Base-by-base conservation (phyloP, 1,140 invertebrate genomes). In the Dolichoris vasculosae region DNA sequence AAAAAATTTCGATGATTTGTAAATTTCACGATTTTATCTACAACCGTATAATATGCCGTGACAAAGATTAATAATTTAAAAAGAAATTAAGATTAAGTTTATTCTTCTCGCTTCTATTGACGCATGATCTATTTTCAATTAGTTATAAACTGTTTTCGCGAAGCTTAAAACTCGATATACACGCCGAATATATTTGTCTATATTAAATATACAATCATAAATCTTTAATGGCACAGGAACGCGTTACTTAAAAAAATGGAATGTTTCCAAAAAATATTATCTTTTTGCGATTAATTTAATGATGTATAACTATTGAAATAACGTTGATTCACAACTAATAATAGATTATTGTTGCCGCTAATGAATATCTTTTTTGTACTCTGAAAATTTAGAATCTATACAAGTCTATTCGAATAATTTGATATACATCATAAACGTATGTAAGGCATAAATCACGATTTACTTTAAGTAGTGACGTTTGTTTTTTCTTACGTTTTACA, bases 241-340 rank as follows among this genome's bases (percentile, higher is more conserved):
- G 8, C 11, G 7, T 67, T 67, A n/a, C 35, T 67, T 67, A 64
- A 64, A 67, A 67, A 67, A 67, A 67, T 32, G 32, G 6, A 35
- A 67, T 67, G 0, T 67, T 67, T 67, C n/a, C 63, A 67, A 67
- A 67, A 51, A 67, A 35, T 67, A 67, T 32, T 67, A 17, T 67
- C n/a, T 35, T 2, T 63, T 4, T 11, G 9, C 2, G 63, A 32
- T 32, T 32, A 67, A 67, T 32, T 67, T 67, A 23, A 43, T 20
- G 20, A 73, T 43, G 43, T 23, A 73, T 40, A 20, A 26, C n/a
- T 73, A 73, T 43, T 43, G 38, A 38, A 40, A 26, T 73, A 40
- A 6, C 23, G 26, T 73, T 26, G 69, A 43, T n/a, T 73, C 38
- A 73, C 15, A 43, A 23, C 6, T 40, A 73, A 43, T 73, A 43